Conservation (phyloP, 2,888 invertebrate genomes). For the Lasioglossum lativentre region DNA sequence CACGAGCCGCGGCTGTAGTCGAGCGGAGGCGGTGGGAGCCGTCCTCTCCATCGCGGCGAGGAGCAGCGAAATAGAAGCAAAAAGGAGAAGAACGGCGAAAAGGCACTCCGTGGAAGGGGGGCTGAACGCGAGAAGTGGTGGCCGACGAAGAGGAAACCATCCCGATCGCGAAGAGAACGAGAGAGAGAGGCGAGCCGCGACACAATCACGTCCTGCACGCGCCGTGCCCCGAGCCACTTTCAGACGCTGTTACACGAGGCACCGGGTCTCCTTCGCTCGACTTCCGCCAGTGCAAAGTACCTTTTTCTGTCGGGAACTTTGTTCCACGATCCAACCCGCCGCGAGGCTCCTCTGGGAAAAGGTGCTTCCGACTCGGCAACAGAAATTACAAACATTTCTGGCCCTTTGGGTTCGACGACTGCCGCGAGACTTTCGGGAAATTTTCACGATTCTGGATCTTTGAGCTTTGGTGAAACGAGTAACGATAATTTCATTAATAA, state of each 20-base stretch:
- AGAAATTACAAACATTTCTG: background rate
- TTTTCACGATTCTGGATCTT: background rate
- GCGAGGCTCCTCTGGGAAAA: background rate
- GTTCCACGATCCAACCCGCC: background rate
- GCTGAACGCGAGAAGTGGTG: constrained; percentile 65
- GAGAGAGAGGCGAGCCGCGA: constrained; percentile 69
- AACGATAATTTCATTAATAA: too few relatives aligned
- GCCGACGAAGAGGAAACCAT: constrained; percentile 56
- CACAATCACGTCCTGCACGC: constrained; percentile 84
- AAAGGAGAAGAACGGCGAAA: constrained; percentile 69
- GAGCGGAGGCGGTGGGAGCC: constrained; percentile 82
- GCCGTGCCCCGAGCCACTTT: constrained; percentile 83
- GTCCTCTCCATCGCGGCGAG: constrained; percentile 73
- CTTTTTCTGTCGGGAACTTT: constrained; percentile 44
- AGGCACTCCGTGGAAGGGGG: constrained; percentile 70
- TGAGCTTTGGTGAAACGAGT: too few relatives aligned
- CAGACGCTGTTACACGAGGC: constrained; percentile 81
- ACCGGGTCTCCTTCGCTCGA: constrained; percentile 37
- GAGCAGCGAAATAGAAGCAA: constrained; percentile 66
- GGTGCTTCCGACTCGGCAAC: background rate
- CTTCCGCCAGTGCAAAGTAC: constrained; percentile 47
- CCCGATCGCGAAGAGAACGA: constrained; percentile 20
- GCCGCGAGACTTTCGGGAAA: background rate
- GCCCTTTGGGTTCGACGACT: background rate
- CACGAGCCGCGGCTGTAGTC: constrained; percentile 73